Evolutionary conservation across 2,888 invertebrate species (phyloP).

Genomic region (Amblyjoppa proteus): DNA sequence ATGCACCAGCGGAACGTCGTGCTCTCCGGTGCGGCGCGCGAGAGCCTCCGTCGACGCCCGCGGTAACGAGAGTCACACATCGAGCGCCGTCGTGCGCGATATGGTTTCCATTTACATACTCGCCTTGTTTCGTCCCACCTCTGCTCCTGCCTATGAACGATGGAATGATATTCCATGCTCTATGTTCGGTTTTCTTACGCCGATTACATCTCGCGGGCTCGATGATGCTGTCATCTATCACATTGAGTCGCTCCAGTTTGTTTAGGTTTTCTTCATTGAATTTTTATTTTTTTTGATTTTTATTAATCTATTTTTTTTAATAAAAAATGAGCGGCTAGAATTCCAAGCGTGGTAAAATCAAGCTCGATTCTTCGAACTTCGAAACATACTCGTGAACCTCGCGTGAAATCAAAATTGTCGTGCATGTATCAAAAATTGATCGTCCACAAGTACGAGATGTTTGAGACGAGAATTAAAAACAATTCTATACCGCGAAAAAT

Average conservation of each 20-base stretch:
- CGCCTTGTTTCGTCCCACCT: conserved; percentile 56
- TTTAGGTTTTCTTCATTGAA: not conserved
- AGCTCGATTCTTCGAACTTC: too few species aligned
- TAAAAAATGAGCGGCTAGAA: too few species aligned
- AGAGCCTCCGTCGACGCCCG: conserved; percentile 26
- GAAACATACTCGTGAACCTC: too few species aligned
- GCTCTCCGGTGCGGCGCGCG: conserved; percentile 19
- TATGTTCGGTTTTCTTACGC: conserved; percentile 9
- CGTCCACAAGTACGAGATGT: too few species aligned
- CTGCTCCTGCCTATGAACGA: conserved; percentile 8
- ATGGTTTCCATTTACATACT: conserved; percentile 65
- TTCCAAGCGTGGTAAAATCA: too few species aligned
- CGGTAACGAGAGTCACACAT: conserved; percentile 57
- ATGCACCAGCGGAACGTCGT: conserved; percentile 19
- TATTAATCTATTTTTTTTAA: too few species aligned
- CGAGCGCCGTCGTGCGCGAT: conserved; percentile 32
- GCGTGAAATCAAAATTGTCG: too few species aligned
- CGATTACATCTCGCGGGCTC: not conserved
- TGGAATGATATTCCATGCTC: conserved; percentile 15
- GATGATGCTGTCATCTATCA: not conserved
- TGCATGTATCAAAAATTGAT: too few species aligned
- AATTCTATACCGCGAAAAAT: too few species aligned
- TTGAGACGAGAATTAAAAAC: too few species aligned
- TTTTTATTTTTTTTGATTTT: not conserved
- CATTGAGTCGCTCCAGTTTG: not conserved